These are phyloP conservation scores for Gonatopus flavifemur DNA, from an alignment of 1,140 invertebrate genomes.

Conservation along the genomic window DNA sequence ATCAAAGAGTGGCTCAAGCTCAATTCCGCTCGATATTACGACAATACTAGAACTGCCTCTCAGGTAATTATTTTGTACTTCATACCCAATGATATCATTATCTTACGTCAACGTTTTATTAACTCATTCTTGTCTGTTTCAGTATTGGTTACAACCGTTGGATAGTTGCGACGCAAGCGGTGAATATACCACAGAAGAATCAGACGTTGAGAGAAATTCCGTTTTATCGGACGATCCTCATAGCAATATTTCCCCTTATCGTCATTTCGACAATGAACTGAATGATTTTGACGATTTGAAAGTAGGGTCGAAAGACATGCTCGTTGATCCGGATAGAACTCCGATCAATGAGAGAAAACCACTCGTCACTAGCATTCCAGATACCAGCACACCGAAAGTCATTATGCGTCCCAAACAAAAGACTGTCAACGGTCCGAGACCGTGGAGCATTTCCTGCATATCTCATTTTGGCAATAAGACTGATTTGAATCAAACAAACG, in stretches of 20 bases:
- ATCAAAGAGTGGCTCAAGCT: constrained; percentile 71
- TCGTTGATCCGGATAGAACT: constrained; percentile 50
- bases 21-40: constrained; percentile 40
- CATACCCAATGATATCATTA: background rate
- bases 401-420: constrained; percentile 54
- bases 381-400: constrained; percentile 50
- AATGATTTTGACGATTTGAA: too few species aligned
- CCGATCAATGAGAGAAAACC: constrained; percentile 37
- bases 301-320: constrained; percentile 58
- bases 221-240: constrained; percentile 74
- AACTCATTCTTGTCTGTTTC: background rate
- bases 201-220: constrained; percentile 68
- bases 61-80: constrained; percentile 31
- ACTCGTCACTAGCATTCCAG: constrained; percentile 21
- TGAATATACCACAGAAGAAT: constrained; percentile 81
- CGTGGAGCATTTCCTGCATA: constrained; percentile 83
- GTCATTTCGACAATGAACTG: constrained; percentile 43
- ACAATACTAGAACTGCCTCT: constrained; percentile 31
- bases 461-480: constrained; percentile 62
- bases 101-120: background rate
- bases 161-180: constrained; percentile 85
- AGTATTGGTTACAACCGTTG: constrained; percentile 42
- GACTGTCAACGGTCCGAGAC: constrained; percentile 62
- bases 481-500: constrained; percentile 35
- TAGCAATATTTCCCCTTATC: constrained; percentile 66